These are phyloP conservation scores for Discoglossus pictus DNA, from an alignment of 2,797 vertebrate genomes.

Conservation along the genomic window DNA sequence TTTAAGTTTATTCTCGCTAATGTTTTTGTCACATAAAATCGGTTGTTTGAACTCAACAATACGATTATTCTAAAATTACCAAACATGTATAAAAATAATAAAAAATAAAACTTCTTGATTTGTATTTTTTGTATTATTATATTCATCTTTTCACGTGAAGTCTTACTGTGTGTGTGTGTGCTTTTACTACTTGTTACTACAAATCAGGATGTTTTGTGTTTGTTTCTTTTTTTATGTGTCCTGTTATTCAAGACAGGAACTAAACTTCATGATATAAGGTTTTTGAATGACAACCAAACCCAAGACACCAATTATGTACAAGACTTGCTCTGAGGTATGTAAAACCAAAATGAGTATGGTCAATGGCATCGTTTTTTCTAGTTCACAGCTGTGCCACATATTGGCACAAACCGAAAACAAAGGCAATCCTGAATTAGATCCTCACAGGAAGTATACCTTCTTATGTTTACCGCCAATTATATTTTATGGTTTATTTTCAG, in stretches of 20 bases:
- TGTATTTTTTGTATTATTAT: no score
- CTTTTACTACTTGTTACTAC: neutral
- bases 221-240: constrained; percentile 26
- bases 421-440: neutral
- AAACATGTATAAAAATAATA: no score
- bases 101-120: no score
- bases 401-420: constrained; percentile 11
- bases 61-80: no score
- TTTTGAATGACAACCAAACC: constrained; percentile 32
- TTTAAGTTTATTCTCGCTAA: no score
- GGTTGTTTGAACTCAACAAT: no score
- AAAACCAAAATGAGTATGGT: constrained; percentile 36
- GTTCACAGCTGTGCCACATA: constrained; percentile 41
- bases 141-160: no score
- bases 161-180: no score
- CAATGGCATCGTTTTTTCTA: constrained; percentile 19
- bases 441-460: neutral
- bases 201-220: constrained; percentile 25
- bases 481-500: no score
- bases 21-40: no score
- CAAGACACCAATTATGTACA: constrained; percentile 30
- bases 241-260: constrained; percentile 36
- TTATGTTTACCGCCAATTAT: no score
- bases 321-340: constrained; percentile 16
- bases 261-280: constrained; percentile 17